Percentiles rank a stretch among this genome's conserved stretches.
Evolutionary conservation across 2,888 invertebrate genomes (phyloP).

Genomic region (Drosophila affinis): DNA sequence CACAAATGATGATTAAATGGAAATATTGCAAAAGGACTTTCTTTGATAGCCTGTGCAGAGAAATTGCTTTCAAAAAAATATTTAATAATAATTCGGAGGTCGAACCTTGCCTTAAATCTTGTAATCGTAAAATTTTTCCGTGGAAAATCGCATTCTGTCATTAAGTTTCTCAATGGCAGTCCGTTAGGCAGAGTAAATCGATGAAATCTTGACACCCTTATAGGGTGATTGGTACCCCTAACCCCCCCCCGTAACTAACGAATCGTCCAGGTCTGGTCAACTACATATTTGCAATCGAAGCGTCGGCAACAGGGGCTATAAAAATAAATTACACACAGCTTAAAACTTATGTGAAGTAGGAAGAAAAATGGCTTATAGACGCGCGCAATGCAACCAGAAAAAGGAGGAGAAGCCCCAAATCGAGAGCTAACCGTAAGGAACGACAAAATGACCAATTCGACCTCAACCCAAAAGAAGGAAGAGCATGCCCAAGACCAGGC

Average conservation of each 20-base stretch:
- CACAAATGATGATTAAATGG: not conserved
- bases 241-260: slow-evolving; percentile 51
- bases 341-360: slow-evolving; percentile 74
- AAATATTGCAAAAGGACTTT: not conserved
- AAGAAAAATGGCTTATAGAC: slow-evolving; percentile 79
- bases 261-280: slow-evolving; percentile 52
- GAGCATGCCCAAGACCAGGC: not conserved
- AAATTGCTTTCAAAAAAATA: not conserved
- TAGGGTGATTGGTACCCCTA: slow-evolving; percentile 23
- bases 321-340: slow-evolving; percentile 76
- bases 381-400: slow-evolving; percentile 61
- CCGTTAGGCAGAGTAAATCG: not conserved
- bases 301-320: slow-evolving; percentile 70
- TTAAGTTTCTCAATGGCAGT: not conserved
- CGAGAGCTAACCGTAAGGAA: slow-evolving; percentile 24
- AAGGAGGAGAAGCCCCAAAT: slow-evolving; percentile 21
- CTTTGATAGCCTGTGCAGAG: not conserved
- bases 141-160: not conserved
- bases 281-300: slow-evolving; percentile 77
- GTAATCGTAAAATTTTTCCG: not conserved
- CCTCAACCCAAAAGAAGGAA: slow-evolving; percentile 54
- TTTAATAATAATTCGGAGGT: not conserved
- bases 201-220: slow-evolving; percentile 36
- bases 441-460: slow-evolving; percentile 74
- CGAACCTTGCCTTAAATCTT: not conserved